Percentiles rank a stretch among this genome's conserved stretches.
phyloP scores from a whole-genome alignment of 1,140 invertebrate genomes.

The Tenebrio molitor region DNA sequence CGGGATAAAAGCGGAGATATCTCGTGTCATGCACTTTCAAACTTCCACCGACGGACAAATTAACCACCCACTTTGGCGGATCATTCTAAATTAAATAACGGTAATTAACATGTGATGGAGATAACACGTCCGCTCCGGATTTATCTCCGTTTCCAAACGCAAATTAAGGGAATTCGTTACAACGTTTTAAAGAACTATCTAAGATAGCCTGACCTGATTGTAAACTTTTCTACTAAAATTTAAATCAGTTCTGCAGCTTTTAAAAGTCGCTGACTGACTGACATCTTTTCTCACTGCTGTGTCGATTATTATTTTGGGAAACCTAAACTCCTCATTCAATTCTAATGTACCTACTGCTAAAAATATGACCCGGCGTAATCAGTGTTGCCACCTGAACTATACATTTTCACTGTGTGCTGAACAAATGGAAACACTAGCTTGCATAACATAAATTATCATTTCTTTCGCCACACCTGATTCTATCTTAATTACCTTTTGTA shows the following conservation, averaged over 20 bases:
- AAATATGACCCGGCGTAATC: no score
- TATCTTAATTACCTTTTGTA: neutral
- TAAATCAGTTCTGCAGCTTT: no score
- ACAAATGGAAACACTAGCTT: neutral
- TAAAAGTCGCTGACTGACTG: no score
- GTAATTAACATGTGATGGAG: slow-evolving; percentile 16
- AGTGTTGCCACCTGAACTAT: neutral
- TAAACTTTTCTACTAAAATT: no score
- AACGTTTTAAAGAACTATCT: no score
- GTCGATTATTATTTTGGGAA: no score
- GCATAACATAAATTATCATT: neutral
- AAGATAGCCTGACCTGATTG: no score
- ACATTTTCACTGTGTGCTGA: neutral
- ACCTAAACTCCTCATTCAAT: no score
- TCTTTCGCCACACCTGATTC: neutral
- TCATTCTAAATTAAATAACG: slow-evolving; percentile 8
- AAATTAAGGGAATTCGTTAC: neutral
- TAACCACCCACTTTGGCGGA: slow-evolving; percentile 10
- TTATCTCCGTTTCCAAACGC: neutral
- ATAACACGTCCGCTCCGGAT: neutral
- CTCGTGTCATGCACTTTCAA: slow-evolving; percentile 25
- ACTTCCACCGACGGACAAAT: slow-evolving; percentile 11
- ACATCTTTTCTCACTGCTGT: no score
- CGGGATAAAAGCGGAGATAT: slow-evolving; percentile 15
- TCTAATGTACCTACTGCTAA: no score